A percentile compares a stretch with the other conserved stretches of the same genome.
Evolutionary conservation across 1,140 invertebrate species (phyloP).

Genomic region (Brachionus calyciflorus): DNA sequence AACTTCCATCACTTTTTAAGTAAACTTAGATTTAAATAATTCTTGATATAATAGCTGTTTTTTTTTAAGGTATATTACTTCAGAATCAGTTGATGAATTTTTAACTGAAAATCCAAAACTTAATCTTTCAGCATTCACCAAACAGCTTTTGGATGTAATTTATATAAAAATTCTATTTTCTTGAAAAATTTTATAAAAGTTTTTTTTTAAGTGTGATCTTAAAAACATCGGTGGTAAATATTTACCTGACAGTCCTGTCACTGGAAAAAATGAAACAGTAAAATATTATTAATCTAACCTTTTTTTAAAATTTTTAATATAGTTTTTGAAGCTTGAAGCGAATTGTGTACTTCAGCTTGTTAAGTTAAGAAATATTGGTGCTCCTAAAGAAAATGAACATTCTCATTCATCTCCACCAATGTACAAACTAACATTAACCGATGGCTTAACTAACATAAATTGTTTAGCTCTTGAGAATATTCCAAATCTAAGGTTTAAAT

Average conservation of each 20-base stretch:
- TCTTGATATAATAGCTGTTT: too few relatives aligned
- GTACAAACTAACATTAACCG: background rate
- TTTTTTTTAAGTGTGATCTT: slow-evolving; percentile 4
- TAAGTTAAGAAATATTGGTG: slow-evolving; percentile 12
- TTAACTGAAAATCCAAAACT: background rate
- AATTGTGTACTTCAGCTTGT: slow-evolving; percentile 6
- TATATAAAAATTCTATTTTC: too few relatives aligned
- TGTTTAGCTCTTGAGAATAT: background rate
- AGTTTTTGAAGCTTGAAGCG: background rate
- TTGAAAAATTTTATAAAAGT: background rate
- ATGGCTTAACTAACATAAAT: background rate
- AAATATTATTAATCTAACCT: background rate
- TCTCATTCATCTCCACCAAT: background rate
- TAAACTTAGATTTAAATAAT: too few relatives aligned
- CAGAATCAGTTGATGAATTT: slow-evolving; percentile 7
- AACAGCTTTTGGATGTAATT: slow-evolving; percentile 28
- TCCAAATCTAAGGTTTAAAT: background rate
- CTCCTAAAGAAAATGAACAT: slow-evolving; percentile 29
- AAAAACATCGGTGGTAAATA: background rate
- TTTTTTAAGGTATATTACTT: background rate
- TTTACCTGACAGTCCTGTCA: background rate
- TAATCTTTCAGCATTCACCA: background rate
- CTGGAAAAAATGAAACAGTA: background rate
- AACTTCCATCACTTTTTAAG: too few relatives aligned
- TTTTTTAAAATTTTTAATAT: background rate